Evolutionary conservation across 2,888 invertebrate genomes (phyloP), one percentile per base, ranked within the genome.

Genomic region (Eilema sororculum): DNA sequence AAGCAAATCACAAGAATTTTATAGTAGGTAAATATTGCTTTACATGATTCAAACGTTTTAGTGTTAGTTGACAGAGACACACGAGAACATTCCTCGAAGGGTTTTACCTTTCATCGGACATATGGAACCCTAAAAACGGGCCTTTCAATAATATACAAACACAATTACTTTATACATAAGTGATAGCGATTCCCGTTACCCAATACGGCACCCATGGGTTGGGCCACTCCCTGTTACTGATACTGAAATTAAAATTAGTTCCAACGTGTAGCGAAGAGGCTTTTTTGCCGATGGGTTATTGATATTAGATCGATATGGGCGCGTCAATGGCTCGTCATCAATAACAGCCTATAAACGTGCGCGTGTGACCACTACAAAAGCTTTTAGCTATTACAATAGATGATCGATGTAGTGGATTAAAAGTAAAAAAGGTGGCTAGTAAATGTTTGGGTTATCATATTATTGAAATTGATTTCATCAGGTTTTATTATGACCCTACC

Each of bases 221-320:
- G 87, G 89, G 90, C 93, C 93, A 87, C 93, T 82, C 93, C 93
- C 89, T 82, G 78, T 78, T 82, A 86, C 81, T 86, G 90, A 87
- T 88, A 87, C 87, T 88, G 86, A 93, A 94, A 94, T 94, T 94
- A 94, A 94, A 94, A 93, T 87, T 81, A 83, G 84, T 83, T 91
- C 90, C 86, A 87, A 84, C 86, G 85, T 87, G 87, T 90, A 88
- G 84, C 84, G 81, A 85, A 86, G 89, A 89, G 89, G 88, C 91
- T 91, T 92, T 60, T 93, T 93, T 90, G 90, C 90, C 87, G 92
- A 92, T 92, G 89, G 93, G 92, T 93, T 94, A 95, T 94, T 93
- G 93, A 94, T 93, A 93, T 91, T 89, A 89, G 87, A 86, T 87
- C 90, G 91, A 89, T 88, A 88, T 90, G 88, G 91, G 90, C 84